phyloP scores from a whole-genome alignment of 2,888 invertebrate species.

The Thysanoteuthis rhombus region DNA sequence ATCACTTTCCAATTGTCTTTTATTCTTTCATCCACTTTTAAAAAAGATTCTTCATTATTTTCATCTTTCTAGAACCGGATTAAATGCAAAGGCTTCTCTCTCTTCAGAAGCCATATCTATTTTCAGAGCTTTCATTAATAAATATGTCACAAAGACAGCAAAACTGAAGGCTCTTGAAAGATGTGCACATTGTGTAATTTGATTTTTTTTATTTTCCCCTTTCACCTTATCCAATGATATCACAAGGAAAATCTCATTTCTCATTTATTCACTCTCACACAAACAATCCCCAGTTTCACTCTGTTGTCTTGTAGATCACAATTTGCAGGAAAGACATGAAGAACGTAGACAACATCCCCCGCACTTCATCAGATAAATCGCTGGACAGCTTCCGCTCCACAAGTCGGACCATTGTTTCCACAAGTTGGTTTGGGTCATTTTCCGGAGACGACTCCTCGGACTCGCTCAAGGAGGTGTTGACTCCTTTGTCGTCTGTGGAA shows the following conservation, averaged over 20 bases:
- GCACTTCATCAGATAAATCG: background rate
- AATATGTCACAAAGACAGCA: background rate
- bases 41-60: background rate
- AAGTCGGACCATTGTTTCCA: background rate
- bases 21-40: background rate
- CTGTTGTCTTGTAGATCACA: background rate
- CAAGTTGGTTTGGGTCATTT: background rate
- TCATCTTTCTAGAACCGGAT: background rate
- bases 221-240: background rate
- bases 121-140: background rate
- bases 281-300: background rate
- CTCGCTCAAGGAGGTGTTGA: background rate
- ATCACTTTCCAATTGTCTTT: background rate
- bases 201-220: background rate
- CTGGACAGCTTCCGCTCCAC: constrained; percentile 25
- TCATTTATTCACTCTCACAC: background rate
- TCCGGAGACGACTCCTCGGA: background rate
- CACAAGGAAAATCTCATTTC: background rate
- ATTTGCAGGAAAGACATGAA: constrained; percentile 27
- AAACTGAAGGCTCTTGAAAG: background rate
- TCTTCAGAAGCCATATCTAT: background rate
- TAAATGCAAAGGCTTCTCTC: background rate
- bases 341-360: background rate
- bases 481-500: constrained; percentile 19
- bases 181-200: background rate